These are phyloP conservation scores for Axis porcinus DNA, from an alignment of 2,113 vertebrate species.

Conservation along the genomic window DNA sequence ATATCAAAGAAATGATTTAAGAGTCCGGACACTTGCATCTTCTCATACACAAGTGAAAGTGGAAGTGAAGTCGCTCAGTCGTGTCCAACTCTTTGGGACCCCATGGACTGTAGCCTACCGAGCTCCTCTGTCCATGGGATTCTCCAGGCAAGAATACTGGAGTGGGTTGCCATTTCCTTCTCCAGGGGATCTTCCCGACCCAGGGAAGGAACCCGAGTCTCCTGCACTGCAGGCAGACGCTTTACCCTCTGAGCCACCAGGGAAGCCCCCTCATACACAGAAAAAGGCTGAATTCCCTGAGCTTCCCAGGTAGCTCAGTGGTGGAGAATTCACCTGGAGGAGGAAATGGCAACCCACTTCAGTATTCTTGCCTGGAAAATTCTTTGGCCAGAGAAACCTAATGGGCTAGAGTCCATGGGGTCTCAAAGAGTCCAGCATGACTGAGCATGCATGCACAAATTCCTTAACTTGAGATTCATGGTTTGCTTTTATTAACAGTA, in stretches of 20 bases:
- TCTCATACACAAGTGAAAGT: background rate
- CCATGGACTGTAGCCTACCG: background rate
- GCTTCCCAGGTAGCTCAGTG: background rate
- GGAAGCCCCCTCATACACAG: background rate
- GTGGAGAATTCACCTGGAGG: background rate
- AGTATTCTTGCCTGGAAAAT: background rate
- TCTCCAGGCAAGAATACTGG: background rate
- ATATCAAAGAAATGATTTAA: background rate
- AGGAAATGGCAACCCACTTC: background rate
- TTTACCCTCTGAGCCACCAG: background rate
- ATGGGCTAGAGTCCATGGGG: background rate
- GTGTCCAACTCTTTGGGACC: accelerated
- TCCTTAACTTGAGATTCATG: background rate
- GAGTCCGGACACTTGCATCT: background rate
- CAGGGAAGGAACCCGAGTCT: accelerated
- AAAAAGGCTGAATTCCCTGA: background rate
- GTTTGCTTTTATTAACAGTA: background rate
- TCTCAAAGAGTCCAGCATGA: accelerated
- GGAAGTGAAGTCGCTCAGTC: background rate
- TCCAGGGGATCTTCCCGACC: background rate
- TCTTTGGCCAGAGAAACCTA: background rate
- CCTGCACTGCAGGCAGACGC: accelerated
- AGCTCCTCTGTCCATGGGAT: accelerated
- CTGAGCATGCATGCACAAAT: background rate
- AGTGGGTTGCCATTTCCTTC: background rate